phyloP scores from a whole-genome alignment of 1,140 invertebrate genomes.

The Latrodectus geometricus region DNA sequence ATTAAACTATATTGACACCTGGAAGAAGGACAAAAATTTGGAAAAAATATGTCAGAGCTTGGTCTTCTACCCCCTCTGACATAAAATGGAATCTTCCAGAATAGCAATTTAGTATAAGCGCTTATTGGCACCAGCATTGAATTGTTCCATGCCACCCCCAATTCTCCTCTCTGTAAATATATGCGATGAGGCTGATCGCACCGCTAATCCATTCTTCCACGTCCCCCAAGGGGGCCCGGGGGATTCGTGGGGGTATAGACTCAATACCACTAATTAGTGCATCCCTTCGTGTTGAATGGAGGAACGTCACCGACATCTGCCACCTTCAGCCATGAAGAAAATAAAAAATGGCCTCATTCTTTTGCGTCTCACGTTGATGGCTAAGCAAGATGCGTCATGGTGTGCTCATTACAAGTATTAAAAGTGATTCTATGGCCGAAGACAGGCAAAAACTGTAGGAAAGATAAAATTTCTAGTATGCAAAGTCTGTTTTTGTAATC shows the following conservation, averaged over 20 bases:
- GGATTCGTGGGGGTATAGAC: neutral
- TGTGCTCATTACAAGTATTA: too few relatives aligned
- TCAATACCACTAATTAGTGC: conserved; percentile 57
- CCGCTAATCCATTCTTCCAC: conserved; percentile 44
- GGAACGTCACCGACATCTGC: conserved; percentile 33
- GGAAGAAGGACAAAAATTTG: neutral
- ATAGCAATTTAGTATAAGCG: conserved; percentile 30
- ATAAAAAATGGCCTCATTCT: neutral
- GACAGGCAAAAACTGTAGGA: too few relatives aligned
- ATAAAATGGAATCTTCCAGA: neutral
- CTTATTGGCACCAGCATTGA: conserved; percentile 30
- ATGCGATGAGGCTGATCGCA: conserved; percentile 43
- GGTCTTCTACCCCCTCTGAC: neutral
- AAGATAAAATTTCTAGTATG: too few relatives aligned
- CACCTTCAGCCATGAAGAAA: neutral
- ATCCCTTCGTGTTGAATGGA: conserved; percentile 20
- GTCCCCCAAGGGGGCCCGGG: conserved; percentile 20
- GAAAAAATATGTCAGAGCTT: neutral
- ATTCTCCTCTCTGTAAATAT: conserved; percentile 27
- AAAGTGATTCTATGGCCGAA: too few relatives aligned
- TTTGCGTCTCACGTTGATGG: neutral
- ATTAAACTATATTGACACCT: too few relatives aligned
- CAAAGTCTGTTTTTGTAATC: too few relatives aligned
- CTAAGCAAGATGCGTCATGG: too few relatives aligned
- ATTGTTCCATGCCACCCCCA: conserved; percentile 15